phyloP scores from a whole-genome alignment of 2,888 invertebrate species.

The Kuschelorhynchus macadamiae region DNA sequence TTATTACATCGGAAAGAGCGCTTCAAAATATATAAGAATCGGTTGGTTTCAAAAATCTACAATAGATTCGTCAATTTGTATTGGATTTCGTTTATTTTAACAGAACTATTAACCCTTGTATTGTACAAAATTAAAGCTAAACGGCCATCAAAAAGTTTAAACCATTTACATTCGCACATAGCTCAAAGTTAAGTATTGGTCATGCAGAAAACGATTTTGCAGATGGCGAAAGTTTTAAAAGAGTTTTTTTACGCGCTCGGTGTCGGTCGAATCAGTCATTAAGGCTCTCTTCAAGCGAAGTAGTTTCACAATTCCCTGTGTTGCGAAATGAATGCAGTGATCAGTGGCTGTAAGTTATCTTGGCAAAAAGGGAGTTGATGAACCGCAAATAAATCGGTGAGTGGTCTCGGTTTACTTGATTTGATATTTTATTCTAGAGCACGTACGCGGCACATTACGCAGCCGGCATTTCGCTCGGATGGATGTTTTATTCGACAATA shows the following conservation, averaged over 20 bases:
- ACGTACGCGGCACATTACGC: constrained; percentile 20
- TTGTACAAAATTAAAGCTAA: too few relatives aligned
- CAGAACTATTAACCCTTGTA: too few relatives aligned
- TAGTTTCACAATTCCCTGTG: constrained; percentile 58
- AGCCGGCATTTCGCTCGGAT: constrained; percentile 8
- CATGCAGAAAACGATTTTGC: constrained; percentile 39
- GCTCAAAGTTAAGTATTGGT: constrained; percentile 34
- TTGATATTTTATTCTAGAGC: constrained; percentile 52
- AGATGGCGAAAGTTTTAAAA: constrained; percentile 28
- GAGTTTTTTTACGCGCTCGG: constrained; percentile 62
- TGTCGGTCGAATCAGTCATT: constrained; percentile 62
- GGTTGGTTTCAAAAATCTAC: too few relatives aligned
- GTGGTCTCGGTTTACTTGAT: constrained; percentile 57
- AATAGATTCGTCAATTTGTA: too few relatives aligned
- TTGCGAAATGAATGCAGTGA: constrained; percentile 61
- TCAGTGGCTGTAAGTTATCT: constrained; percentile 62
- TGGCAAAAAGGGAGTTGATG: constrained; percentile 63
- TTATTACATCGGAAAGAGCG: too few relatives aligned
- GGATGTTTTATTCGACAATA: not conserved
- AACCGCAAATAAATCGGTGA: constrained; percentile 64
- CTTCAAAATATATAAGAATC: too few relatives aligned
- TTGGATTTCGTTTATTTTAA: too few relatives aligned
- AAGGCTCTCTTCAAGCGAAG: constrained; percentile 58
- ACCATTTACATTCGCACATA: constrained; percentile 13
- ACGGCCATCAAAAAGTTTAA: too few relatives aligned